These are phyloP conservation scores for Melanotus villosus DNA, from an alignment of 2,888 invertebrate species.

Conservation along the genomic window DNA sequence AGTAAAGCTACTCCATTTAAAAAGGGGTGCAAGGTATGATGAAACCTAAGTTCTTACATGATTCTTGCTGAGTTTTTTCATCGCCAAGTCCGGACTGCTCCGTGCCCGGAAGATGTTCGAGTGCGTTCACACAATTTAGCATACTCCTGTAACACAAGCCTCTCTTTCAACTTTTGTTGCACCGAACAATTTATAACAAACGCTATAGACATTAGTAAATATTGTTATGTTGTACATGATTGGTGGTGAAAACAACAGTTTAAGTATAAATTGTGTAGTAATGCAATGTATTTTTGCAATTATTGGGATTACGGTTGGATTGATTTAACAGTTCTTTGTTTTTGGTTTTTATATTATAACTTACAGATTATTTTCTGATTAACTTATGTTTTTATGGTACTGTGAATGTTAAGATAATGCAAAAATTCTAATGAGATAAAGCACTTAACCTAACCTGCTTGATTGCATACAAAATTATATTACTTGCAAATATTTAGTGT, in stretches of 20 bases:
- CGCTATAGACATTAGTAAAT: background rate
- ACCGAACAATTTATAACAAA: background rate
- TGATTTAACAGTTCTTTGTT: no score
- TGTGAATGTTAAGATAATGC: no score
- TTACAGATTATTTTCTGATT: no score
- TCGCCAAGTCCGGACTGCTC: conserved; percentile 84
- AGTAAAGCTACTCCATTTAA: background rate
- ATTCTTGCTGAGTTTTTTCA: conserved; percentile 83
- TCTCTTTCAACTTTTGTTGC: conserved; percentile 24
- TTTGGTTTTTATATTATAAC: no score
- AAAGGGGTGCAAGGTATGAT: background rate
- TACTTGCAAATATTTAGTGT: no score
- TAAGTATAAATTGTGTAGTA: background rate
- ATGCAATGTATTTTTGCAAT: background rate
- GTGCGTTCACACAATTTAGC: conserved; percentile 95
- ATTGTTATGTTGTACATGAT: background rate
- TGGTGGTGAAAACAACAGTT: no score
- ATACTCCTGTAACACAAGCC: conserved; percentile 83
- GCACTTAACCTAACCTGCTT: no score
- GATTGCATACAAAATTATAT: no score
- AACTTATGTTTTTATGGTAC: no score
- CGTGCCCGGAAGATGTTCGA: conserved; percentile 87
- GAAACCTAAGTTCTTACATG: conserved; percentile 75
- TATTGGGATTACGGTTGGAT: no score
- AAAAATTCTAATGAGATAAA: no score